These are phyloP conservation scores for Smutsia temminckii DNA, from an alignment of 2,797 vertebrate genomes.

Conservation along the genomic window DNA sequence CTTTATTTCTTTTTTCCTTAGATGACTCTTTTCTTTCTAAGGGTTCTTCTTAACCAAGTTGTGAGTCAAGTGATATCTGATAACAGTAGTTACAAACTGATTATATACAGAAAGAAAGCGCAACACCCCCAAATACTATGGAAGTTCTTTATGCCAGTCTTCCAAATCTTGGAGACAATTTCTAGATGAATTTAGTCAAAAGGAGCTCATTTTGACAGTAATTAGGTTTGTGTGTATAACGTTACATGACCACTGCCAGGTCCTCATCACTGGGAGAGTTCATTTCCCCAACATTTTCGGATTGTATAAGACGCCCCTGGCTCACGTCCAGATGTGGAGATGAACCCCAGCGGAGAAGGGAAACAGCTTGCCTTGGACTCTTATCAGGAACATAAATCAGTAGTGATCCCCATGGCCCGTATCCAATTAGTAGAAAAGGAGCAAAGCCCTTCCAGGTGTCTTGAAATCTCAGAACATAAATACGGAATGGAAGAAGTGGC, in stretches of 20 bases:
- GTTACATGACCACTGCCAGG: fast-evolving
- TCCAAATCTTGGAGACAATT: not conserved
- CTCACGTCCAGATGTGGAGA: not conserved
- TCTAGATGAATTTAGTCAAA: not conserved
- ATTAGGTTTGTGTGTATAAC: not conserved
- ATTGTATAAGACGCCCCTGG: not conserved
- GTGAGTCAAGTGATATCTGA: not conserved
- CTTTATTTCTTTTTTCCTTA: not conserved
- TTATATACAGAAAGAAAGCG: not conserved
- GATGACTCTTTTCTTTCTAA: not conserved
- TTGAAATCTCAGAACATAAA: constrained; percentile 27
- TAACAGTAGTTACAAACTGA: not conserved
- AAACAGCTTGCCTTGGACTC: not conserved
- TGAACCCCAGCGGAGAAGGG: not conserved
- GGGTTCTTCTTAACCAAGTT: not conserved
- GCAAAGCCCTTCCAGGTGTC: not conserved
- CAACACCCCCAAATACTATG: not conserved
- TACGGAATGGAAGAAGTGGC: not conserved
- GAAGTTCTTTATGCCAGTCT: not conserved
- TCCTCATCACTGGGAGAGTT: not conserved
- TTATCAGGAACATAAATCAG: not conserved
- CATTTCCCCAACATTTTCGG: not conserved
- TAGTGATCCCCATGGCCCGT: not conserved
- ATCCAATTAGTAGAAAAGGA: constrained; percentile 18
- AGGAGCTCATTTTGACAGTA: not conserved